These are phyloP conservation scores for Megalopta genalis DNA, from an alignment of 1,140 invertebrate genomes.

Conservation along the genomic window DNA sequence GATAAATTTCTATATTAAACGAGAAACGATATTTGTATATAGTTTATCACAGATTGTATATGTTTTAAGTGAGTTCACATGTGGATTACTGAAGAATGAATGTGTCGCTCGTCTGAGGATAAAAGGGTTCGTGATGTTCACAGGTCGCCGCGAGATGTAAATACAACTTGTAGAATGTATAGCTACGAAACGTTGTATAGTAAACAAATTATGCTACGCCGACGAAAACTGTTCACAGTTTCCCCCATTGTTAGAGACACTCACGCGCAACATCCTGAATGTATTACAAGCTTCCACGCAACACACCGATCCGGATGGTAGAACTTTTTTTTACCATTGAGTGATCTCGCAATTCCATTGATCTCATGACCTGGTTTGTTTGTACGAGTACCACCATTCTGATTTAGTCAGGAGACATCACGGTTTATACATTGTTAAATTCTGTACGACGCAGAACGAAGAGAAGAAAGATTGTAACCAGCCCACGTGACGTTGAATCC, in stretches of 20 bases:
- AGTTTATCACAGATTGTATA: conserved; percentile 42
- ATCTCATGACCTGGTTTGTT: conserved; percentile 23
- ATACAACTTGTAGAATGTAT: conserved; percentile 55
- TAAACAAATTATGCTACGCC: conserved; percentile 12
- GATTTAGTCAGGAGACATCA: background rate
- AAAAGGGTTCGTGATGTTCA: conserved; percentile 39
- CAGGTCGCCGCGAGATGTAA: conserved; percentile 55
- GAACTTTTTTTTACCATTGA: conserved; percentile 7
- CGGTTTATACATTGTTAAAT: conserved; percentile 30
- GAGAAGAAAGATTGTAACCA: background rate
- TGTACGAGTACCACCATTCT: background rate
- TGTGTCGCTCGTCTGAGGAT: conserved; percentile 38
- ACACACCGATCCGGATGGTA: background rate
- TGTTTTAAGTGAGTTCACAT: conserved; percentile 45
- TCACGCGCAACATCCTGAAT: conserved; percentile 15
- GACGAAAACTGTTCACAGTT: conserved; percentile 27
- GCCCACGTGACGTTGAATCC: background rate
- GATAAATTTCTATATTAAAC: conserved; percentile 46
- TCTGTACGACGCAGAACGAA: conserved; percentile 4
- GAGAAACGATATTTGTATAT: conserved; percentile 55
- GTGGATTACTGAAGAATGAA: conserved; percentile 43
- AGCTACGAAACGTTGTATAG: conserved; percentile 44
- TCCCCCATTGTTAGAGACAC: conserved; percentile 2
- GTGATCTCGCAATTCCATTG: conserved; percentile 8
- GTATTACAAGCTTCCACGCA: conserved; percentile 14